Conservation (phyloP, 2,113 vertebrate species). For the Apteryx owenii region DNA sequence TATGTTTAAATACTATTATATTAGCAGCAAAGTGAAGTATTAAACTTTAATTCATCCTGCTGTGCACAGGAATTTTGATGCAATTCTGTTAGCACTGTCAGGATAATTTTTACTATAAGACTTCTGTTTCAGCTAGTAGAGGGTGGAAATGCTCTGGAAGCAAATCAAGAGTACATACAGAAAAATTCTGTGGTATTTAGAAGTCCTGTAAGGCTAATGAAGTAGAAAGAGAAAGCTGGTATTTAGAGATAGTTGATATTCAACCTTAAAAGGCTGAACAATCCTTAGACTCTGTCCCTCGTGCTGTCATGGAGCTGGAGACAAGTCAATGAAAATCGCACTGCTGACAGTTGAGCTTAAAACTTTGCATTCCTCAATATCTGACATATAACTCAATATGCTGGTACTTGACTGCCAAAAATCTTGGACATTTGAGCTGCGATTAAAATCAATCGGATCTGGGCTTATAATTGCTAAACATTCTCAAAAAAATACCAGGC, state of each 20-base stretch:
- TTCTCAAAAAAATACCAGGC: not conserved
- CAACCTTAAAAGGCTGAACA: rapidly evolving
- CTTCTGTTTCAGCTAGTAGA: not conserved
- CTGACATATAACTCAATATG: not conserved
- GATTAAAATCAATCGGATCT: not conserved
- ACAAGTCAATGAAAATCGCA: slow-evolving; percentile 6
- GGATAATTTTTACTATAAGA: not conserved
- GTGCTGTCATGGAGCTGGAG: not conserved
- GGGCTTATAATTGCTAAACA: not conserved
- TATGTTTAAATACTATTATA: slow-evolving; percentile 34
- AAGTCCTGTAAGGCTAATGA: not conserved
- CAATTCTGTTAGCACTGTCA: not conserved
- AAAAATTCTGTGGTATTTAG: not conserved
- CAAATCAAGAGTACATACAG: not conserved
- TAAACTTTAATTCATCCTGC: not conserved
- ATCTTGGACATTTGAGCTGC: not conserved
- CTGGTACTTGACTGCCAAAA: not conserved
- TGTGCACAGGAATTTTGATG: not conserved
- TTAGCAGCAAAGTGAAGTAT: not conserved
- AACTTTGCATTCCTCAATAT: not conserved
- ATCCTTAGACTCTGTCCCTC: not conserved
- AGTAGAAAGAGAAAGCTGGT: not conserved
- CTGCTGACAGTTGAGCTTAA: not conserved
- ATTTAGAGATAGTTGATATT: not conserved
- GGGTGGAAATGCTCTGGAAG: not conserved